Percentiles rank a stretch among this genome's conserved stretches.
Conservation (phyloP, 2,113 vertebrate genomes). For the Meles meles region DNA sequence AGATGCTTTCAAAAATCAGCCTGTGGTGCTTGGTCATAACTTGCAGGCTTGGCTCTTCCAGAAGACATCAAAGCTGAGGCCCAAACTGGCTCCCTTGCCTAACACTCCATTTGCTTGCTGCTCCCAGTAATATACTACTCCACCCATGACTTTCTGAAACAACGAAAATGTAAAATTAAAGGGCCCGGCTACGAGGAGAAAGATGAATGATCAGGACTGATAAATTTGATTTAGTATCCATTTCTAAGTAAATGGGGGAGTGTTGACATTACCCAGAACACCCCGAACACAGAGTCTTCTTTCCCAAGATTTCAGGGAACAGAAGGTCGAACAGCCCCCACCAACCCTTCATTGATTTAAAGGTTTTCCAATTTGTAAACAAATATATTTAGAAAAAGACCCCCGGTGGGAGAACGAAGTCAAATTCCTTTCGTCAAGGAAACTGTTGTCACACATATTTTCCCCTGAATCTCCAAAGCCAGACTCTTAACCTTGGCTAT, state of each 20-base stretch:
- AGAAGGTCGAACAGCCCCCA: neutral
- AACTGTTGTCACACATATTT: slow-evolving; percentile 31
- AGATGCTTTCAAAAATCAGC: neutral
- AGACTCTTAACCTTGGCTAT: neutral
- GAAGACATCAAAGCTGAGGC: neutral
- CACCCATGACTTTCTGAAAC: neutral
- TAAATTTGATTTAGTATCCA: neutral
- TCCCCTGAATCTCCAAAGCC: slow-evolving; percentile 24
- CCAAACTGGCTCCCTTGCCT: neutral
- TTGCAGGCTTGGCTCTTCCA: neutral
- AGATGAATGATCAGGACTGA: neutral
- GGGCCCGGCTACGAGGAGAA: neutral
- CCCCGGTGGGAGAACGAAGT: neutral
- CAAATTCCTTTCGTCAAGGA: slow-evolving; percentile 39
- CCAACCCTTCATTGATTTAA: neutral
- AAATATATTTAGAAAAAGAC: slow-evolving; percentile 43
- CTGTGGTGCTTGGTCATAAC: neutral
- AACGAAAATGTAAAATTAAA: neutral
- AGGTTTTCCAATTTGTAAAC: slow-evolving; percentile 29
- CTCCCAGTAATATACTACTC: neutral
- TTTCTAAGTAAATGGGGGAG: neutral
- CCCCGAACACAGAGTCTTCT: neutral
- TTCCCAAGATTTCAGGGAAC: neutral
- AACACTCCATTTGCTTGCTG: neutral
- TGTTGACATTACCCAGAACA: neutral